Conservation (phyloP, 2,888 invertebrate genomes). For the Gisinianus flammeolus region DNA sequence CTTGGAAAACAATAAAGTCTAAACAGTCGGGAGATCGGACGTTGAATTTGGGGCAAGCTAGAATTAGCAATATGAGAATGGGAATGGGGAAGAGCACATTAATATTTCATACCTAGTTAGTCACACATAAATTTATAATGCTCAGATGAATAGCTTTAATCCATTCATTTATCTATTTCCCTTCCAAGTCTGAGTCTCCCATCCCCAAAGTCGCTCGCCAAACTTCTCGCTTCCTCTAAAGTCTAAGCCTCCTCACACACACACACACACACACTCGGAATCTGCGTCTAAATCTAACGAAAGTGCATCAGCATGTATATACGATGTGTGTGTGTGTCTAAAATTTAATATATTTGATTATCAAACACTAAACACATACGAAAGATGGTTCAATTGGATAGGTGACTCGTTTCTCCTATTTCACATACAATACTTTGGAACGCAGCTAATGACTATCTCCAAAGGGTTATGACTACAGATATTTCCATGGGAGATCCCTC, state of each 20-base stretch:
- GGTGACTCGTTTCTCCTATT: not conserved
- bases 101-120: conserved; percentile 31
- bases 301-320: too few relatives aligned
- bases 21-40: not conserved
- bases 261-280: not conserved
- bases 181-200: not conserved
- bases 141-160: conserved; percentile 23
- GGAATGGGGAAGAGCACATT: not conserved
- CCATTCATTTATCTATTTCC: conserved; percentile 20
- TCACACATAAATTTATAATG: conserved; percentile 27
- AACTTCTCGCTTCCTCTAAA: not conserved
- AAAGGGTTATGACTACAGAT: too few relatives aligned
- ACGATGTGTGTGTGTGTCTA: not conserved
- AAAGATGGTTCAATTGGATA: not conserved
- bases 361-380: conserved; percentile 17
- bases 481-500: too few relatives aligned
- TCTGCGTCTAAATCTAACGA: not conserved
- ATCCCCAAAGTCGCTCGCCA: not conserved
- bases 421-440: too few relatives aligned
- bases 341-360: conserved; percentile 23
- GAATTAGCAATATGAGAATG: not conserved
- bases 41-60: too few relatives aligned
- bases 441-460: too few relatives aligned
- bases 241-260: not conserved
- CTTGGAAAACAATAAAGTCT: not conserved